Conservation (phyloP, 1,140 invertebrate genomes). For the Papilio polyxenes region DNA sequence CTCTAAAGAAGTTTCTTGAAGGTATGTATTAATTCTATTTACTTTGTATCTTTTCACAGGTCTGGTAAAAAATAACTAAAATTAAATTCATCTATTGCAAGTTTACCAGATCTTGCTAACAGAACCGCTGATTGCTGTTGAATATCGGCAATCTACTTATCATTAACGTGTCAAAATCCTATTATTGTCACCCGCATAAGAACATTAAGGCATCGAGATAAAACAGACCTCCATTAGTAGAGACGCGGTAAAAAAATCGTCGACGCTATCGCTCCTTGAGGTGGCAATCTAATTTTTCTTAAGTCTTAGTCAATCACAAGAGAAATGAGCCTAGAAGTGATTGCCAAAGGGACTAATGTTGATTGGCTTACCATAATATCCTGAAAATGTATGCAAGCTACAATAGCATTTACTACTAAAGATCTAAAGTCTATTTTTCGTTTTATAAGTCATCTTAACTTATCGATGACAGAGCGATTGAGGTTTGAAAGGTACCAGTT, state of each 20-base stretch:
- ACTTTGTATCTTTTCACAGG: background rate
- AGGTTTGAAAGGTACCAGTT: conserved; percentile 39
- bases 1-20: no score
- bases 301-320: conserved; percentile 70
- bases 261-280: conserved; percentile 72
- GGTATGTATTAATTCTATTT: background rate
- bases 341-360: conserved; percentile 70
- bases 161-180: conserved; percentile 78
- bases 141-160: conserved; percentile 59
- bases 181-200: conserved; percentile 77
- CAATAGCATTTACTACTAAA: conserved; percentile 40
- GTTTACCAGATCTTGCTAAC: conserved; percentile 13
- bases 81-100: conserved; percentile 34
- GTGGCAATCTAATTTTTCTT: conserved; percentile 78
- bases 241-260: conserved; percentile 64
- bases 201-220: conserved; percentile 76
- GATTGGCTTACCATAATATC: conserved; percentile 60
- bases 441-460: background rate
- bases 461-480: conserved; percentile 23
- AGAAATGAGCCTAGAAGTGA: conserved; percentile 73
- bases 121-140: conserved; percentile 34
- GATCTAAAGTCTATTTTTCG: conserved; percentile 44
- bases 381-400: background rate
- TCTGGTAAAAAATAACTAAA: background rate
- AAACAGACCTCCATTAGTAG: conserved; percentile 78